phyloP scores from a whole-genome alignment of 2,888 invertebrate genomes.

The Acrobasis consociella region DNA sequence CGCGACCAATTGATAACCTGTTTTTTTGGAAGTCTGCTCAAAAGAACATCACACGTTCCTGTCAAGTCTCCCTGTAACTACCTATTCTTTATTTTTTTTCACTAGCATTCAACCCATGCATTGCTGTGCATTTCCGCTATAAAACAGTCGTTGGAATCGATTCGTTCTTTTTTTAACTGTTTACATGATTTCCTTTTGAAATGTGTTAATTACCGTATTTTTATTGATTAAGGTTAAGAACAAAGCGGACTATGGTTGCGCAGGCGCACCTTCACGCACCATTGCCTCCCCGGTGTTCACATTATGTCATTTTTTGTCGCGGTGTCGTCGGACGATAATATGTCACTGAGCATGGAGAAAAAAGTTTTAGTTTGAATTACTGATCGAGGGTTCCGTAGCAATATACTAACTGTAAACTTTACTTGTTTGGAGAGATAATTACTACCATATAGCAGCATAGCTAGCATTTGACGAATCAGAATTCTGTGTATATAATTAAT shows the following conservation, averaged over 20 bases:
- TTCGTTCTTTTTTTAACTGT: slow-evolving; percentile 2
- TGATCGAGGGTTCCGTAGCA: slow-evolving; percentile 36
- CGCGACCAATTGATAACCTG: too few relatives aligned
- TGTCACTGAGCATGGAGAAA: slow-evolving; percentile 38
- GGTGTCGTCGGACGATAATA: slow-evolving; percentile 42
- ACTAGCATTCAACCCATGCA: neutral
- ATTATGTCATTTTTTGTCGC: slow-evolving; percentile 39
- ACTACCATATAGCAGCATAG: too few relatives aligned
- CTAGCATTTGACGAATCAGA: too few relatives aligned
- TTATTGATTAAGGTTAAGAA: slow-evolving; percentile 24
- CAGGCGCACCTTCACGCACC: slow-evolving; percentile 42
- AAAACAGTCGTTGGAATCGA: slow-evolving; percentile 11
- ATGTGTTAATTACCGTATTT: slow-evolving; percentile 16
- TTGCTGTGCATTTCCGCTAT: slow-evolving; percentile 12
- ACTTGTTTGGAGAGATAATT: too few relatives aligned
- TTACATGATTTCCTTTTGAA: slow-evolving; percentile 5
- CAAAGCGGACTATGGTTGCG: slow-evolving; percentile 28
- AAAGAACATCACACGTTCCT: too few relatives aligned
- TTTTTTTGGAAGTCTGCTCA: too few relatives aligned
- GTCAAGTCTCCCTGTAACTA: neutral
- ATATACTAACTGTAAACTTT: slow-evolving; percentile 28
- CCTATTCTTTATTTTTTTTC: neutral
- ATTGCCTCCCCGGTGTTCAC: slow-evolving; percentile 32
- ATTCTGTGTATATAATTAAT: too few relatives aligned
- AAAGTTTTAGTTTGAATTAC: slow-evolving; percentile 5